phyloP scores from a whole-genome alignment of 2,797 vertebrate genomes.

The Dryobates pubescens region DNA sequence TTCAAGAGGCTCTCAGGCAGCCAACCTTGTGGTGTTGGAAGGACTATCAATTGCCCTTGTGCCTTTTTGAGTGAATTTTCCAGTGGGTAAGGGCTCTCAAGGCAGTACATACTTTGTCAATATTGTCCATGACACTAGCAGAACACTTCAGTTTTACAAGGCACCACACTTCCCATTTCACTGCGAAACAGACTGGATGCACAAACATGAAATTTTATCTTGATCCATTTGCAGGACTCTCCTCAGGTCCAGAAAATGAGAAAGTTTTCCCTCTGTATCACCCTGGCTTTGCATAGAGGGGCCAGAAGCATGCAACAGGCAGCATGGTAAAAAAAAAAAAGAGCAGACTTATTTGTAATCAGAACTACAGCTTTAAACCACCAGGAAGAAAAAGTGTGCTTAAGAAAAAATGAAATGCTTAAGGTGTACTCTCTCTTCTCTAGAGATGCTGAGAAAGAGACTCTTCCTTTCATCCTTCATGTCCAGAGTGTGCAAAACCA shows the following conservation, averaged over 20 bases:
- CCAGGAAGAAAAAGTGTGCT: too few species aligned
- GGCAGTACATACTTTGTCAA: not conserved
- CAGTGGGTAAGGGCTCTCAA: not conserved
- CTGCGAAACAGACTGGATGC: rapidly evolving
- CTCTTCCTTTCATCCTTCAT: not conserved
- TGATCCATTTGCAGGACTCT: not conserved
- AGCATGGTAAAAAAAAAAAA: not conserved
- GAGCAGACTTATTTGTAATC: not conserved
- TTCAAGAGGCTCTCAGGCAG: not conserved
- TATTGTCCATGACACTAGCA: not conserved
- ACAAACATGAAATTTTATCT: not conserved
- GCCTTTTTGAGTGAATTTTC: not conserved
- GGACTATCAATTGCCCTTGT: not conserved
- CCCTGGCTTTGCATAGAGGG: not conserved
- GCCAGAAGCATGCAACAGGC: rapidly evolving
- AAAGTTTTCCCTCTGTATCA: not conserved
- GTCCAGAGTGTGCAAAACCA: not conserved
- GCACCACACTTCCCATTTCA: not conserved
- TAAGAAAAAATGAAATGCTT: too few species aligned
- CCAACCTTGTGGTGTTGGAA: not conserved
- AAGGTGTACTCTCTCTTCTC: not conserved
- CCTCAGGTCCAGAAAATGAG: rapidly evolving
- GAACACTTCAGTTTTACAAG: not conserved
- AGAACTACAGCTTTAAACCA: not conserved
- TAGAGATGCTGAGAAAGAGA: not conserved